Evolutionary conservation across 23 tunicate species (phyloP), one percentile per base, ranked within the genome.

Genomic region (Styela clava): DNA sequence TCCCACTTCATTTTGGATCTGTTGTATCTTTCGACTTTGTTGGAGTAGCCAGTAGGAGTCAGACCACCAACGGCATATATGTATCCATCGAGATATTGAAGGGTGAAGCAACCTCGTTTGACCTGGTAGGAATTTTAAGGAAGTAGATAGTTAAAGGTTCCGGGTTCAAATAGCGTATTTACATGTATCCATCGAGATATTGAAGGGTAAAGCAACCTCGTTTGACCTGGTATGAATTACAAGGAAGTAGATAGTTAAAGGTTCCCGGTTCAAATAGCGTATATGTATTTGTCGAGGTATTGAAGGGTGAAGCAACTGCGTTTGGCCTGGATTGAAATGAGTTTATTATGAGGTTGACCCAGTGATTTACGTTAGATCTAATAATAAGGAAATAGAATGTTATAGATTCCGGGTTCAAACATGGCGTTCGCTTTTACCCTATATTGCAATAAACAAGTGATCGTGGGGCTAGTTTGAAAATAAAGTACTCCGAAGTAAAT

Each of bases 51-150:
- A 31, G 67, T 90, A 1, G 99, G 96, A 2, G 92, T 88, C 71
- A 95, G 68, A 25, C 99, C 99, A 21, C 96, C 99, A 68, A 95
- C 85, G 3, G 93, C 99, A 62, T 78, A 95, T 32, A 95, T 36
- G 67, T 33, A 89, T 26, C 82, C 89, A 20, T 27, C 70, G 2
- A 85, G 30, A 31, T 56, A 84, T 56, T 86, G 88, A 34, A 88
- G 63, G 0, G 90, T 78, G 70, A 95, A 95, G 68, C 88, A 95
- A 36, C 92, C 79, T 2, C 99, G 72, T 77, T 85, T 83, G 51
- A 81, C 88, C 95, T 93, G 71, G 34, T 31, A 44, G 12, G 56
- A 12, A 82, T n/a, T n/a, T n/a, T n/a, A n/a, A n/a, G n/a, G n/a
- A n/a, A n/a, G n/a, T n/a, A n/a, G n/a, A n/a, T n/a, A n/a, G n/a